A percentile compares a stretch with the other conserved stretches of the same genome.
phyloP scores from a whole-genome alignment of 2,113 vertebrate genomes.

The Erinaceus europaeus region DNA sequence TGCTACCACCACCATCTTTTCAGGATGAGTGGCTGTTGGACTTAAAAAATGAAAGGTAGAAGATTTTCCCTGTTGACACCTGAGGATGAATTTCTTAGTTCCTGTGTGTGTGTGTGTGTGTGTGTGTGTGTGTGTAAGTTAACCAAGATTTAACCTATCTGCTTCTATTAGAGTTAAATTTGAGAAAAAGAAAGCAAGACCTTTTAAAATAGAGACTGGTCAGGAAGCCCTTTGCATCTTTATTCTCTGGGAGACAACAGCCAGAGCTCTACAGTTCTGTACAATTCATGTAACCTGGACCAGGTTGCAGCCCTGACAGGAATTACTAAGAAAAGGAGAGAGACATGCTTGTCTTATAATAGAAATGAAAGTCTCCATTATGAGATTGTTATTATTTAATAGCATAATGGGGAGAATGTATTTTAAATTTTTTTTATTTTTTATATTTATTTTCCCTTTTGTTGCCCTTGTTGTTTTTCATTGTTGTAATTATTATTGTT shows the following conservation, averaged over 20 bases:
- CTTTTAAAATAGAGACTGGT: background rate
- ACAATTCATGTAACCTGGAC: rapidly evolving
- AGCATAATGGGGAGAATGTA: no score
- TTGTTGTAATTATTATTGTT: no score
- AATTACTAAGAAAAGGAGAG: no score
- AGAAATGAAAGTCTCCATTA: no score
- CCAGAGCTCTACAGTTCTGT: background rate
- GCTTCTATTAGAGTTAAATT: constrained; percentile 34
- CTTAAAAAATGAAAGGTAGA: background rate
- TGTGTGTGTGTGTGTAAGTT: background rate
- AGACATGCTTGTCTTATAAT: no score
- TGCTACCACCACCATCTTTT: background rate
- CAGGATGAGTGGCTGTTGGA: background rate
- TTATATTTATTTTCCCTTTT: no score
- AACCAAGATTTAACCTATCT: constrained; percentile 21
- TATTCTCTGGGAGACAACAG: background rate
- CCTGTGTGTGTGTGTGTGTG: background rate
- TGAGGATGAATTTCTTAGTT: no score
- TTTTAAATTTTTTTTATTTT: no score
- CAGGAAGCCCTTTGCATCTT: background rate
- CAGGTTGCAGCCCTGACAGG: background rate
- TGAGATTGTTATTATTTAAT: no score
- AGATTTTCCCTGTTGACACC: background rate
- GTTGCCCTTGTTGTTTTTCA: no score
- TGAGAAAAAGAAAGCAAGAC: constrained; percentile 14